phyloP scores from a whole-genome alignment of 2,113 vertebrate species.

The Charina bottae region DNA sequence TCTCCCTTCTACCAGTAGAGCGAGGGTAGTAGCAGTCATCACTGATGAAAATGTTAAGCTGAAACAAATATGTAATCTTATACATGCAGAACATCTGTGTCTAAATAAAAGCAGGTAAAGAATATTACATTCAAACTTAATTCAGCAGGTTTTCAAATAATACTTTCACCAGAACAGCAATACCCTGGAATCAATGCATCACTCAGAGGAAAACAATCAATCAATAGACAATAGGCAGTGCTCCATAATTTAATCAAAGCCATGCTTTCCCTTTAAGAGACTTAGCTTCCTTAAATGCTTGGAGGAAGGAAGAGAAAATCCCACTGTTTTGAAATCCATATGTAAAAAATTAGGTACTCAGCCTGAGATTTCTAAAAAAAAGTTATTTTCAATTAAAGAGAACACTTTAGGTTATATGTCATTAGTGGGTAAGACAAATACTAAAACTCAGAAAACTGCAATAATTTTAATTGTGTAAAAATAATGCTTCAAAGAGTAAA shows the following conservation, averaged over 20 bases:
- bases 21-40: not conserved
- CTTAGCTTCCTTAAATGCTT: not conserved
- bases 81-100: not conserved
- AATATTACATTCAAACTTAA: not conserved
- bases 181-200: not conserved
- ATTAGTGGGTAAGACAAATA: constrained; percentile 1
- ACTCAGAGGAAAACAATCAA: constrained; percentile 12
- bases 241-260: constrained; percentile 17
- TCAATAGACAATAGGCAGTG: not conserved
- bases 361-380: not conserved
- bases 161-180: not conserved
- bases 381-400: not conserved
- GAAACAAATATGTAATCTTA: not conserved
- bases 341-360: constrained; percentile 7
- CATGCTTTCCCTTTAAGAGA: not conserved
- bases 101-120: not conserved
- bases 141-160: not conserved
- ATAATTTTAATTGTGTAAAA: constrained; percentile 14
- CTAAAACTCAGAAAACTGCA: not conserved
- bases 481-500: constrained; percentile 23
- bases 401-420: not conserved
- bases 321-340: not conserved
- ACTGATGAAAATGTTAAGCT: not conserved
- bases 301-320: not conserved
- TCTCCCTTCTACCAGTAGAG: not conserved